Conservation (phyloP, 2,888 invertebrate genomes). For the Drosophila subsilvestris region DNA sequence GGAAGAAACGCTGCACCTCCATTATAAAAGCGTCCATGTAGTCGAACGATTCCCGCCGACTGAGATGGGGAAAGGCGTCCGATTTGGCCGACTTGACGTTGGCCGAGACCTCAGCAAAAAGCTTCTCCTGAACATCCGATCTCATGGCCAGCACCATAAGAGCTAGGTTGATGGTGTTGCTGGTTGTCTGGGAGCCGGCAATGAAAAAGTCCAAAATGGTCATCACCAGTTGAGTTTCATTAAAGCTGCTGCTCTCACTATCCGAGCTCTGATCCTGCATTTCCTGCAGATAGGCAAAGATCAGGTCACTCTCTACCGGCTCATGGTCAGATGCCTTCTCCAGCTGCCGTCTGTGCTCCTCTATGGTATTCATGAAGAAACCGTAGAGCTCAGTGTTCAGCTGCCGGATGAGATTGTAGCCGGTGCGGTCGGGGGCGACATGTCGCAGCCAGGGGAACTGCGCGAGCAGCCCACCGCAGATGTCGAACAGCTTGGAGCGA, state of each 20-base stretch:
- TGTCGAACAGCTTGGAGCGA: conserved; percentile 86
- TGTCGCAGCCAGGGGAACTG: conserved; percentile 87
- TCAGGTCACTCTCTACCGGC: conserved; percentile 85
- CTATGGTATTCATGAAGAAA: conserved; percentile 86
- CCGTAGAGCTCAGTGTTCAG: conserved; percentile 86
- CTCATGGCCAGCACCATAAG: conserved; percentile 86
- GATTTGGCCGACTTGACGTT: conserved; percentile 67
- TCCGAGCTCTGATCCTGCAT: conserved; percentile 83
- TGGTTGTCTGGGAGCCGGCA: conserved; percentile 88
- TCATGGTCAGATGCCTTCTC: conserved; percentile 83
- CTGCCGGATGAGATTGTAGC: conserved; percentile 86
- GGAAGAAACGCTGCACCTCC: conserved; percentile 86
- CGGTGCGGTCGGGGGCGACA: conserved; percentile 86
- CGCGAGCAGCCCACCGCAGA: conserved; percentile 86
- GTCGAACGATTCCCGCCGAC: conserved; percentile 84
- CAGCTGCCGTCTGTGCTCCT: conserved; percentile 84
- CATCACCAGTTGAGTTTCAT: conserved; percentile 87
- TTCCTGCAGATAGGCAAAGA: conserved; percentile 87
- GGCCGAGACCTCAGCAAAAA: conserved; percentile 85
- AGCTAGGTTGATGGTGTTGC: conserved; percentile 87
- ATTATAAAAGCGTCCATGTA: conserved; percentile 86
- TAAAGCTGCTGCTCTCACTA: conserved; percentile 76
- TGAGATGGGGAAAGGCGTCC: conserved; percentile 70
- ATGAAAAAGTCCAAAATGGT: conserved; percentile 88
- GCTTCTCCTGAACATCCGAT: conserved; percentile 86